Evolutionary conservation across 2,797 vertebrate species (phyloP).

Genomic region (Crypturellus tataupa): DNA sequence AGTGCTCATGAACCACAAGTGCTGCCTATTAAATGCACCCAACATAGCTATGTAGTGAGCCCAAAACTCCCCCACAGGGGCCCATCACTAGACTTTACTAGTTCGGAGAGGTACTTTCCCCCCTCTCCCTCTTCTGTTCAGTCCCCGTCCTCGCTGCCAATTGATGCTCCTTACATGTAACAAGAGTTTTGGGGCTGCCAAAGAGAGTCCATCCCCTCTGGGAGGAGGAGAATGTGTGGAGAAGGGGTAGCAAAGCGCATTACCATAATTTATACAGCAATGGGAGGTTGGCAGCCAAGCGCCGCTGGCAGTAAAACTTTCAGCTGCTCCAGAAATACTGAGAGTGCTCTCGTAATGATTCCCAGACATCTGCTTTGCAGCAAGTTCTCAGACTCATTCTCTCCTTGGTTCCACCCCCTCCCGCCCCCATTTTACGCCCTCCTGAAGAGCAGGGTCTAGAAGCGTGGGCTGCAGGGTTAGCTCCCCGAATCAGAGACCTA

Average conservation of each 20-base stretch:
- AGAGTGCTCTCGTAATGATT: constrained; percentile 58
- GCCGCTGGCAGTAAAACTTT: constrained; percentile 72
- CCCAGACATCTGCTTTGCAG: constrained; percentile 62
- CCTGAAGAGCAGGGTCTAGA: background rate
- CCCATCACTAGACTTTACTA: background rate
- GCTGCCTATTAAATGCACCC: background rate
- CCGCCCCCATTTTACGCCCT: background rate
- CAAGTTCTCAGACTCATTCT: background rate
- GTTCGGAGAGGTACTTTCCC: background rate
- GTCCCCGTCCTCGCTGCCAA: background rate
- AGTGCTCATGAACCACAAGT: background rate
- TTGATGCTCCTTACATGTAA: background rate
- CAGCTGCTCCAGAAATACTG: constrained; percentile 67
- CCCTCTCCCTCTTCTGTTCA: background rate
- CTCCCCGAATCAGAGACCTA: background rate
- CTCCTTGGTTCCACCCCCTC: background rate
- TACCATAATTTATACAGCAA: constrained; percentile 65
- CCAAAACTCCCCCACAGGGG: background rate
- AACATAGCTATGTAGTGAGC: background rate
- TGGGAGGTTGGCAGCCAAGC: constrained; percentile 68
- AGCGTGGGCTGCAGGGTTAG: background rate
- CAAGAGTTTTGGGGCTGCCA: constrained; percentile 22
- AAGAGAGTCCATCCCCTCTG: background rate
- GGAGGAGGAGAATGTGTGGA: constrained; percentile 3
- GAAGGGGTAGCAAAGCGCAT: constrained; percentile 66